Conservation (phyloP, 2,797 vertebrate genomes). For the Galaxias olidus region DNA sequence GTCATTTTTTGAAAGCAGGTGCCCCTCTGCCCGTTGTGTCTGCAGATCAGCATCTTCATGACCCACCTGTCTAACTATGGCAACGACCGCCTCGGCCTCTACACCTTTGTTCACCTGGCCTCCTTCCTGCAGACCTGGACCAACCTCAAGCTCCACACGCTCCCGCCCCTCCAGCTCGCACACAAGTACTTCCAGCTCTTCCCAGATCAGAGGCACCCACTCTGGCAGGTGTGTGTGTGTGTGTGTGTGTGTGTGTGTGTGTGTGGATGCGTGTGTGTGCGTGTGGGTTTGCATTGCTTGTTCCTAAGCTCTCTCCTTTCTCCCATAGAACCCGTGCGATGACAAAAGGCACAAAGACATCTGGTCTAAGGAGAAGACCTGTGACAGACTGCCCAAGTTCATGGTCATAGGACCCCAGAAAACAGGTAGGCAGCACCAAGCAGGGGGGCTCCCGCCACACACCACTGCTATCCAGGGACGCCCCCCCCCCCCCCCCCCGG, state of each 20-base stretch:
- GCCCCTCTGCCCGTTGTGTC: neutral
- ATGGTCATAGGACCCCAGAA: constrained; percentile 96
- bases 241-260: constrained; percentile 2
- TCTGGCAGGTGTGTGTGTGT: constrained; percentile 89
- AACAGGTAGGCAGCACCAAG: constrained; percentile 79
- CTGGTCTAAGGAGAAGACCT: constrained; percentile 98
- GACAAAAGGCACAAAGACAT: constrained; percentile 97
- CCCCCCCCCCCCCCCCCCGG: too few species aligned
- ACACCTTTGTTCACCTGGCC: constrained; percentile 92
- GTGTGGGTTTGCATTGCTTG: constrained; percentile 17
- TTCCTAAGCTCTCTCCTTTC: too few species aligned
- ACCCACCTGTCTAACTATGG: constrained; percentile 97
- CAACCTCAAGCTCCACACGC: constrained; percentile 86
- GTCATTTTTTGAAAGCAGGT: neutral
- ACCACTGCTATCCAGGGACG: too few species aligned
- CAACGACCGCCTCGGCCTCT: constrained; percentile 93
- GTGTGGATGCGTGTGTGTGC: neutral
- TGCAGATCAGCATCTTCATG: constrained; percentile 98
- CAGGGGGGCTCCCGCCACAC: too few species aligned
- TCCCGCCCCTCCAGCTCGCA: constrained; percentile 88
- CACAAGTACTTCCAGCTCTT: constrained; percentile 95
- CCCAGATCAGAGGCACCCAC: constrained; percentile 90
- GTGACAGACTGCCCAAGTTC: constrained; percentile 92
- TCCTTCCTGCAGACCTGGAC: constrained; percentile 91
- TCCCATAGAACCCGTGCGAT: constrained; percentile 89